phyloP scores from a whole-genome alignment of 2,797 vertebrate genomes.

The Coranthus polyacanthus region DNA sequence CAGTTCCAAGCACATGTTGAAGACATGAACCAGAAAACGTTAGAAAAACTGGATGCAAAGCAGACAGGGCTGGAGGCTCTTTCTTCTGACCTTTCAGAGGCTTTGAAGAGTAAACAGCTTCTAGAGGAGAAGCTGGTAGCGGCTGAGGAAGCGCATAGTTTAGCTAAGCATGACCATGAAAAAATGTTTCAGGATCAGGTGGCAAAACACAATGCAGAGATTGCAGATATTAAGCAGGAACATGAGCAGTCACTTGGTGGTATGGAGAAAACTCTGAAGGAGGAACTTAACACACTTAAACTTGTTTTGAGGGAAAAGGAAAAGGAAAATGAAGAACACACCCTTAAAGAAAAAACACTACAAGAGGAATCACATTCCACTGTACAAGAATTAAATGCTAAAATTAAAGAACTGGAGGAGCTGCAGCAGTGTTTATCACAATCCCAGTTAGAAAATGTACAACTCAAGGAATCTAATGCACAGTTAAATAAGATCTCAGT shows the following conservation, averaged over 20 bases:
- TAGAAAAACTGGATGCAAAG: constrained; percentile 92
- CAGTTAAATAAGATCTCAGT: constrained; percentile 72
- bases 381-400: constrained; percentile 74
- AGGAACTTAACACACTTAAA: constrained; percentile 88
- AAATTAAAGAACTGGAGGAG: constrained; percentile 83
- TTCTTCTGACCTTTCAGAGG: constrained; percentile 88
- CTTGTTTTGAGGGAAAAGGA: constrained; percentile 88
- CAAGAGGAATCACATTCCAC: constrained; percentile 80
- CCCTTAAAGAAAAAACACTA: constrained; percentile 77
- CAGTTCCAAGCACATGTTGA: constrained; percentile 90
- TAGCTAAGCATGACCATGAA: constrained; percentile 82
- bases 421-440: constrained; percentile 80
- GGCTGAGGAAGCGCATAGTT: constrained; percentile 72
- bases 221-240: constrained; percentile 84
- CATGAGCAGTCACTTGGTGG: constrained; percentile 83
- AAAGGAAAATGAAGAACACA: constrained; percentile 81
- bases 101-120: constrained; percentile 81
- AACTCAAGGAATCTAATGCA: constrained; percentile 76
- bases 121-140: constrained; percentile 86
- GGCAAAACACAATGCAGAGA: constrained; percentile 81
- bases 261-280: constrained; percentile 87
- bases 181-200: constrained; percentile 84
- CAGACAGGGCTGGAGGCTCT: constrained; percentile 91
- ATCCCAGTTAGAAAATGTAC: constrained; percentile 81
- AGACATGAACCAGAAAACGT: constrained; percentile 93